Percentiles rank a stretch among this genome's conserved stretches.
phyloP scores from a whole-genome alignment of 1,140 invertebrate species.

The Trigoniulus corallinus region DNA sequence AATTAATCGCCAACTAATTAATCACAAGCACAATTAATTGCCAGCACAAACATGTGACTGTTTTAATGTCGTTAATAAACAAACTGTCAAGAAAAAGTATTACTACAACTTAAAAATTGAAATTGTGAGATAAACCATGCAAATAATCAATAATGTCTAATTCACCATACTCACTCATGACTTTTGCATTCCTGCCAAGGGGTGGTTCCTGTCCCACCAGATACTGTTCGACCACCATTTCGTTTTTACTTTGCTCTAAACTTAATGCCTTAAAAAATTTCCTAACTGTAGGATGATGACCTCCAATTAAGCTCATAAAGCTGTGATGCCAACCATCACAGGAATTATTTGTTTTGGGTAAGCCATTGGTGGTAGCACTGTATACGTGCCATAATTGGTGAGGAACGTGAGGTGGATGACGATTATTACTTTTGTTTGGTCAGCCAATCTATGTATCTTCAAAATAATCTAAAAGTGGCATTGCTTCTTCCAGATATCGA shows the following conservation, averaged over 20 bases:
- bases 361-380: neutral
- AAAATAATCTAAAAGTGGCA: neutral
- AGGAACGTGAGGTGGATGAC: neutral
- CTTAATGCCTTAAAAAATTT: neutral
- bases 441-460: conserved; percentile 5
- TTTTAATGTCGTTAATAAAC: too few relatives aligned
- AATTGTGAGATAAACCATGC: too few relatives aligned
- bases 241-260: neutral
- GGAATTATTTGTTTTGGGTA: too few relatives aligned
- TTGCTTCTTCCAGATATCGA: neutral
- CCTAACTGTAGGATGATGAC: neutral
- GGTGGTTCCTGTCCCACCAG: neutral
- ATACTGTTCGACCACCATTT: neutral
- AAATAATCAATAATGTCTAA: too few relatives aligned
- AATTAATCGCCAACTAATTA: too few relatives aligned
- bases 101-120: too few relatives aligned
- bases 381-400: neutral
- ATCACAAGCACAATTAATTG: too few relatives aligned
- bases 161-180: too few relatives aligned
- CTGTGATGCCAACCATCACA: neutral
- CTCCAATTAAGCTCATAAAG: neutral
- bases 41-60: too few relatives aligned
- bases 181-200: too few relatives aligned
- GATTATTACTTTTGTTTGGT: neutral
- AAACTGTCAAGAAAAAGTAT: too few relatives aligned